Percentiles rank a stretch among this genome's conserved stretches.
Conservation (phyloP, 2,888 invertebrate species). For the Cerastis leucographa region DNA sequence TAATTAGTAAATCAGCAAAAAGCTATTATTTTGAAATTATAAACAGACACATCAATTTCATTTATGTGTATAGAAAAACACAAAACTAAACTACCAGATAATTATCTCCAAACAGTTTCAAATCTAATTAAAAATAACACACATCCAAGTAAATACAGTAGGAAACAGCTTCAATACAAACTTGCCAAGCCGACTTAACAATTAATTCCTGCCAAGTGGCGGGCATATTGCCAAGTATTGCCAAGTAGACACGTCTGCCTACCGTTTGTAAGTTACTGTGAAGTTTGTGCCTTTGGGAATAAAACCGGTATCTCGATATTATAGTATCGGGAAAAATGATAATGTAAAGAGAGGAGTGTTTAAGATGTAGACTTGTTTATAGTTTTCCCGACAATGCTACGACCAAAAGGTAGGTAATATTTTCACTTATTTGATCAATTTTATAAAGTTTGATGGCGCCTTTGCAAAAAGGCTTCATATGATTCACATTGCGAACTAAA, state of each 20-base stretch:
- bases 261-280: slow-evolving; percentile 55
- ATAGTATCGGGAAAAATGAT: neutral
- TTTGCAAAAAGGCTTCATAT: no score
- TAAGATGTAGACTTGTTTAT: neutral
- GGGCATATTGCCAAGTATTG: slow-evolving; percentile 53
- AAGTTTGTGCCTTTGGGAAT: slow-evolving; percentile 49
- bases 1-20: no score
- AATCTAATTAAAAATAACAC: slow-evolving; percentile 37
- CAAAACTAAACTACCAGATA: neutral
- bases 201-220: slow-evolving; percentile 54
- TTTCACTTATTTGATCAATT: neutral
- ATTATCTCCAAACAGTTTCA: neutral
- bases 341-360: neutral
- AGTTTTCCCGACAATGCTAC: neutral
- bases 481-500: no score
- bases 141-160: slow-evolving; percentile 10
- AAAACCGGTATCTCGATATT: slow-evolving; percentile 31
- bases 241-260: slow-evolving; percentile 33
- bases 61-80: neutral
- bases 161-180: slow-evolving; percentile 43
- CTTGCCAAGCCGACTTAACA: slow-evolving; percentile 53
- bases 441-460: no score
- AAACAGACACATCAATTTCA: no score
- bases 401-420: neutral
- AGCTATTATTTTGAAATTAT: no score